Evolutionary conservation across 1,140 invertebrate species (phyloP), one percentile per base, ranked within the genome.

Genomic region (Brachionus asplanchnoidis): DNA sequence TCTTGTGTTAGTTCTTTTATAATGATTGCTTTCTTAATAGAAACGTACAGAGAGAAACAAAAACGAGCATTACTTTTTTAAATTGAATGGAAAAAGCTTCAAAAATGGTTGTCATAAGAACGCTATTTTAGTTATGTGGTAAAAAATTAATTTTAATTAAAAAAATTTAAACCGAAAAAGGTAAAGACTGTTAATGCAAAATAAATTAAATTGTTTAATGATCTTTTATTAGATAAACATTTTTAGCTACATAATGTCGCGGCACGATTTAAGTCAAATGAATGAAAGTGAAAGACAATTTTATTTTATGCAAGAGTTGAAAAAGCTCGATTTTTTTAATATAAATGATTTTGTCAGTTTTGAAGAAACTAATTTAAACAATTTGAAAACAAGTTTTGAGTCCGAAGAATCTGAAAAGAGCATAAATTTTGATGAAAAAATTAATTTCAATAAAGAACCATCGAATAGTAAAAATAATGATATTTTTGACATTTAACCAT

Each of bases 271-370:
- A 20, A n/a, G 12, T 42, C 32, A 40, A 73, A 73, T 73, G 36
- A 46, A 77, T 77, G 73, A 77, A n/a, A 77, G 73, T 77, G 73
- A 77, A 77, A 23, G 73, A 50, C 73, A 77, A 77, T 77, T 77
- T 77, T 46, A 77, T 36, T 77, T 77, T 50, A 46, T 77, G 23
- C 73, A 77, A 77, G 73, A 44, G 8, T 32, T 77, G 1, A 77
- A 77, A 77, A 77, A 77, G 50, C 44, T 77, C 9, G 73, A 77
- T 77, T 77, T 77, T 77, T 77, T 77, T 77, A 20, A 23, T 20
- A 50, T 50, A 23, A 46, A 77, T 46, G 26, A 77, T 50, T 77
- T 77, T 77, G 44, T 77, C 23, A 46, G 40, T 6, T 46, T 50
- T 17, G 68, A 73, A 44, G 68, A 73, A 73, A 73, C 68, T 44